Evolutionary conservation across 2,113 vertebrate species (phyloP), one percentile per base, ranked within the genome.

Genomic region (Paradisaea rubra): DNA sequence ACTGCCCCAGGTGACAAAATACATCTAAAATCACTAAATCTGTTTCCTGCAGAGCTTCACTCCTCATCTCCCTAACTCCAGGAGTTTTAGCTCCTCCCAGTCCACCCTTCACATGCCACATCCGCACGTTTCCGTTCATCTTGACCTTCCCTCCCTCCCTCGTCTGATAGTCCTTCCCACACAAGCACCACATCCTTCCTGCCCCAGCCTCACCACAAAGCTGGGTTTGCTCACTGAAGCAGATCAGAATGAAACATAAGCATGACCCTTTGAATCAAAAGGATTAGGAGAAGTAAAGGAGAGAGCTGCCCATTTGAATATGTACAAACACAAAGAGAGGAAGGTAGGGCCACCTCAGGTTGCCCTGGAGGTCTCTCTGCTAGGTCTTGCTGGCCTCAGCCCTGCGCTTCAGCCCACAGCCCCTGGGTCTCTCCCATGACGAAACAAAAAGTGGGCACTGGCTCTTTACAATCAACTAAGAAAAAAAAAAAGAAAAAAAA

Each of bases 151-250:
- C 42, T 93, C 49, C 66, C 78, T 76, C 45, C 44, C 57, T 89
- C 6, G 50, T 37, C 92, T 80, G 79, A 93, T 28, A 88, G 60
- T 41, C 72, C 86, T 94, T 94, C 92, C 94, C 88, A 95, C 92
- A 50, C 70, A 87, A 57, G 66, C 63, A 93, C 92, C 93, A 89
- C 94, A 94, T 93, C 91, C 94, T 94, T 96, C 94, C 92, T 93
- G 94, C 82, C 35, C 79, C 4, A 14, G 59, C 68, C 82, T 90
- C 35, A 1, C 79, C 63, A 53, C 74, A 94, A 85, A 66, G 79
- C 71, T 70, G 63, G 53, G 42, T 56, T 91, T 35, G 11, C 82
- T 95, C 81, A 72, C 41, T 2, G 6, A 37, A 77, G 74, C 71
- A 49, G 63, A 65, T 53, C 74, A 77, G 76, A 73, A 81, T 4